Conservation (phyloP, 1,140 invertebrate species). For the Heterodera carotae region DNA sequence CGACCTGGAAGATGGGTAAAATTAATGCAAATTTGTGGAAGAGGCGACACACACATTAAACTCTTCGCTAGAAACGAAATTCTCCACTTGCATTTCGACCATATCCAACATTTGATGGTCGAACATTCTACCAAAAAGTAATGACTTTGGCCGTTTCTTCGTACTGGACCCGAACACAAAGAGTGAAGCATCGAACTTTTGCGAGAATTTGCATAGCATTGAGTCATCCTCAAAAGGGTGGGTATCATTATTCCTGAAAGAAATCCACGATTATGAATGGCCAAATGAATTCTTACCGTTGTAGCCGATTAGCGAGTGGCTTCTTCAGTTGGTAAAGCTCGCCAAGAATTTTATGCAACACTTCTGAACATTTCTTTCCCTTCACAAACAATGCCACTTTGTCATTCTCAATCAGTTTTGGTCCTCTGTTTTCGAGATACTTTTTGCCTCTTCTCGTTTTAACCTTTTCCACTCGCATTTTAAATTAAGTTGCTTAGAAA, state of each 20-base stretch:
- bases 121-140: conserved; percentile 83
- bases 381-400: conserved; percentile 83
- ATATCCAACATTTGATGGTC: conserved; percentile 89
- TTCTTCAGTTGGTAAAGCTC: conserved; percentile 74
- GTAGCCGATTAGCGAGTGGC: conserved; percentile 66
- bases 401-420: conserved; percentile 83
- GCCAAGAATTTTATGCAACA: conserved; percentile 77
- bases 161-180: conserved; percentile 87
- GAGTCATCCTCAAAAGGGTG: conserved; percentile 82
- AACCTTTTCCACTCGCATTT: conserved; percentile 63
- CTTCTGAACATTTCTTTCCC: conserved; percentile 80
- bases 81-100: conserved; percentile 88
- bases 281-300: conserved; percentile 42
- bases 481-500: background rate
- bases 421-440: conserved; percentile 77
- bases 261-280: background rate
- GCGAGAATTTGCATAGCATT: conserved; percentile 80
- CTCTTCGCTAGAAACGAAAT: conserved; percentile 77
- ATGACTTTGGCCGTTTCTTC: conserved; percentile 91
- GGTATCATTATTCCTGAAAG: conserved; percentile 76
- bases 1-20: conserved; percentile 67
- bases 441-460: conserved; percentile 85
- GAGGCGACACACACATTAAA: conserved; percentile 72
- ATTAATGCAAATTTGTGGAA: background rate
- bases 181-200: conserved; percentile 82